A percentile compares a stretch with the other conserved stretches of the same genome.
Conservation (phyloP, 2,888 invertebrate species). For the Diloba caeruleocephala region DNA sequence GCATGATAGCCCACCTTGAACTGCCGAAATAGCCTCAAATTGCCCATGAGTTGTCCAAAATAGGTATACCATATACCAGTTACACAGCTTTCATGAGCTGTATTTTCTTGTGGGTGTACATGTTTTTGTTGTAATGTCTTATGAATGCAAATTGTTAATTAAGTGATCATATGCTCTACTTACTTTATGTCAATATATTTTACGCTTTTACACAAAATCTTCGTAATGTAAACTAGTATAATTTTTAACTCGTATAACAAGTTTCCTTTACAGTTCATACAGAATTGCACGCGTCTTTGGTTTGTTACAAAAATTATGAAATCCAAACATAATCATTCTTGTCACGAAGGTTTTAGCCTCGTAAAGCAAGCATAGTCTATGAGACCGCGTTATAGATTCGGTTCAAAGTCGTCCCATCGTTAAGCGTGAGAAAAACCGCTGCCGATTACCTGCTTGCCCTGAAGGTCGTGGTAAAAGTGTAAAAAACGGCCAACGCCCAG, state of each 20-base stretch:
- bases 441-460: constrained; percentile 43
- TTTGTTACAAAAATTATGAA: too few relatives aligned
- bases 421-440: constrained; percentile 66
- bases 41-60: constrained; percentile 31
- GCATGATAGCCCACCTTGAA: constrained; percentile 36
- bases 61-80: background rate
- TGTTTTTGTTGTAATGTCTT: constrained; percentile 5
- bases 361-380: constrained; percentile 17
- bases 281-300: too few relatives aligned
- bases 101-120: constrained; percentile 9
- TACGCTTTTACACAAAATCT: too few relatives aligned
- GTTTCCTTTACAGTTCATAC: too few relatives aligned
- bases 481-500: constrained; percentile 66
- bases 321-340: too few relatives aligned
- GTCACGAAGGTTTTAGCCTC: background rate
- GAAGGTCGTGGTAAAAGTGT: constrained; percentile 79
- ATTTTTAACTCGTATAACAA: too few relatives aligned
- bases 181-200: background rate
- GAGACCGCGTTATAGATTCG: constrained; percentile 46
- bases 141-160: constrained; percentile 16
- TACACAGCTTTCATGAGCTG: background rate
- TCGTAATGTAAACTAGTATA: too few relatives aligned
- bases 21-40: constrained; percentile 29
- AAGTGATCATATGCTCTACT: background rate
- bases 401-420: constrained; percentile 64